These are phyloP conservation scores for Percina caprodes DNA, from an alignment of 2,113 vertebrate genomes.

Conservation along the genomic window DNA sequence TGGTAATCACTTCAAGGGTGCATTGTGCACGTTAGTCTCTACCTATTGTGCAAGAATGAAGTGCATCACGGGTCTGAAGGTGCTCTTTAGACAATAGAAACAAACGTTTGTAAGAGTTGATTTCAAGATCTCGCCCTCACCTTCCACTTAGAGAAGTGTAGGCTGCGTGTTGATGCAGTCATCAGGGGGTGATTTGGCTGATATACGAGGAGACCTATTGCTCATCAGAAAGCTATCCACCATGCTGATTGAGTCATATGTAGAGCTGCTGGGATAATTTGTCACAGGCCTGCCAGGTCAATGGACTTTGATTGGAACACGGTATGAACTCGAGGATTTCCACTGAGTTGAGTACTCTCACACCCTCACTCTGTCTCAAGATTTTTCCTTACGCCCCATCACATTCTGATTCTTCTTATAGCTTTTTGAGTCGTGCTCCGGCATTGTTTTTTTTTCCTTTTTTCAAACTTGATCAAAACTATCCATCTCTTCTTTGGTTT, in stretches of 20 bases:
- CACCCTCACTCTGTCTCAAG: slow-evolving; percentile 41
- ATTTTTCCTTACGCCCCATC: slow-evolving; percentile 6
- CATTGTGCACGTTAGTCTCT: neutral
- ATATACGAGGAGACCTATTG: slow-evolving; percentile 70
- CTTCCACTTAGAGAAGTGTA: slow-evolving; percentile 50
- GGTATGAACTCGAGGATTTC: slow-evolving; percentile 71
- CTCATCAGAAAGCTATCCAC: slow-evolving; percentile 75
- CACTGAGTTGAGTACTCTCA: slow-evolving; percentile 61
- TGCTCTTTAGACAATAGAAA: slow-evolving; percentile 62
- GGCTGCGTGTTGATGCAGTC: slow-evolving; percentile 68
- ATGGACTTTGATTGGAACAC: slow-evolving; percentile 77
- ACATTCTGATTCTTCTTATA: slow-evolving; percentile 9
- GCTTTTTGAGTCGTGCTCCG: slow-evolving; percentile 6
- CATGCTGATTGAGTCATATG: slow-evolving; percentile 79
- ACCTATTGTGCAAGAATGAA: slow-evolving; percentile 18
- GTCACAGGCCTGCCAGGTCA: slow-evolving; percentile 76
- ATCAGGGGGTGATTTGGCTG: slow-evolving; percentile 70
- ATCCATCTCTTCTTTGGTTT: slow-evolving; percentile 31
- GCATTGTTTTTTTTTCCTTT: slow-evolving; percentile 33
- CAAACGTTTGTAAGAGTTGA: slow-evolving; percentile 47
- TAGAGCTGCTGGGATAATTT: slow-evolving; percentile 80
- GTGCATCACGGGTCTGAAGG: slow-evolving; percentile 34
- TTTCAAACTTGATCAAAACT: slow-evolving; percentile 30
- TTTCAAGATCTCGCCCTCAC: slow-evolving; percentile 53
- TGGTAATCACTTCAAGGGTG: neutral